Percentiles rank a stretch among this genome's conserved stretches.
Conservation (phyloP, 92 coral and sea anemone species). For the Epizoanthus rinbou region DNA sequence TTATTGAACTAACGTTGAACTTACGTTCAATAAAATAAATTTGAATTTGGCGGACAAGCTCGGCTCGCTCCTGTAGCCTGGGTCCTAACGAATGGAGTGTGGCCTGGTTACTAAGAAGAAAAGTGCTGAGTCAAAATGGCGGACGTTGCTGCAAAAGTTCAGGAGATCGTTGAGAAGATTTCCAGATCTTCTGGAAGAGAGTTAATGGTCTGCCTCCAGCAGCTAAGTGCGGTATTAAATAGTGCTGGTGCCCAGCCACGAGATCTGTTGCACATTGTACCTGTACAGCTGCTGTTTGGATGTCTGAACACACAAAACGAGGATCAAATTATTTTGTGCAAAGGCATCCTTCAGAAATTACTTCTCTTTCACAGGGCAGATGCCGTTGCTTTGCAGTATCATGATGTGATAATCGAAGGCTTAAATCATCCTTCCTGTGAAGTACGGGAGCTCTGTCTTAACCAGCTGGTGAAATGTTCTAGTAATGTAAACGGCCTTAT, state of each 20-base stretch:
- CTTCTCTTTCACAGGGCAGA: slow-evolving; percentile 82
- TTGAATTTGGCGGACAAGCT: too few relatives aligned
- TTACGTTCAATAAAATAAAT: too few relatives aligned
- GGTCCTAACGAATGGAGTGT: too few relatives aligned
- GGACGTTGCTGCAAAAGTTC: slow-evolving; percentile 57
- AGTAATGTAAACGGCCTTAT: slow-evolving; percentile 78
- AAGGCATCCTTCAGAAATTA: slow-evolving; percentile 79
- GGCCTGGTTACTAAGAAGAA: not conserved
- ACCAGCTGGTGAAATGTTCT: slow-evolving; percentile 84
- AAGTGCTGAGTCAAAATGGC: slow-evolving; percentile 80
- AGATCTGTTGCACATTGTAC: slow-evolving; percentile 67
- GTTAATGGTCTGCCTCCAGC: slow-evolving; percentile 52
- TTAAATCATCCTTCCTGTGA: slow-evolving; percentile 87
- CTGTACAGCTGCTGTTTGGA: slow-evolving; percentile 58
- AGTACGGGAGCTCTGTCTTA: slow-evolving; percentile 88
- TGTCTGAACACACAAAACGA: slow-evolving; percentile 72
- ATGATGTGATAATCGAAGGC: slow-evolving; percentile 90
- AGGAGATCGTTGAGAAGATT: slow-evolving; percentile 71
- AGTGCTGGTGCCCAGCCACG: slow-evolving; percentile 67
- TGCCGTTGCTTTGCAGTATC: slow-evolving; percentile 68
- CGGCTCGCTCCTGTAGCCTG: too few relatives aligned
- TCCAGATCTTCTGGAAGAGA: slow-evolving; percentile 68
- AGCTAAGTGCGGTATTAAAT: slow-evolving; percentile 66
- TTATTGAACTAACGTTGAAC: too few relatives aligned
- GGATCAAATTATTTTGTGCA: slow-evolving; percentile 72